phyloP scores from a whole-genome alignment of 2,113 vertebrate species.

The Paramormyrops kingsleyae region DNA sequence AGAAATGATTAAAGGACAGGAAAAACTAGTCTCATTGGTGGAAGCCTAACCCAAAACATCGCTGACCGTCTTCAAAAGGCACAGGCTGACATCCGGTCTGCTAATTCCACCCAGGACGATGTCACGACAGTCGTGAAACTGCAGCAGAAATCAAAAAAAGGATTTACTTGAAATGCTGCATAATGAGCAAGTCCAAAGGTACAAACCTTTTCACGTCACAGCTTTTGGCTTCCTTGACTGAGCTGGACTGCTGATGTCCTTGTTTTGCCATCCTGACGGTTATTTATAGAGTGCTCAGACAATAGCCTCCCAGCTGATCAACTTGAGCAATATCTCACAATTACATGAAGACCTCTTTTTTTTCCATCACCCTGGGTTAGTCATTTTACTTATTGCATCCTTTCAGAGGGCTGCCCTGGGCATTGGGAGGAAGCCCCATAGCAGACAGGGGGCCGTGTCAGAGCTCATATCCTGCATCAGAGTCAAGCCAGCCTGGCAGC shows the following conservation, averaged over 20 bases:
- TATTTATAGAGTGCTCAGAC: neutral
- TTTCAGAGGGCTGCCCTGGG: neutral
- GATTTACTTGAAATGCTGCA: neutral
- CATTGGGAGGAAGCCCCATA: constrained; percentile 7
- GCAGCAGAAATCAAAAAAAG: neutral
- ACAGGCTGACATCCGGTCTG: neutral
- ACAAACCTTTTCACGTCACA: neutral
- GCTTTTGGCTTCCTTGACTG: neutral
- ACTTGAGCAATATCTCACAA: neutral
- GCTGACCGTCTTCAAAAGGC: neutral
- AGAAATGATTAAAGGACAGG: neutral
- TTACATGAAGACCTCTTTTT: neutral
- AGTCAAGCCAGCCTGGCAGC: constrained; percentile 2
- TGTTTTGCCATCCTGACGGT: neutral
- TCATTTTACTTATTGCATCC: neutral
- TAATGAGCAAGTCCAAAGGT: neutral
- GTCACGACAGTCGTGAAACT: neutral
- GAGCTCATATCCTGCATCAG: neutral
- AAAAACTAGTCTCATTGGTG: neutral
- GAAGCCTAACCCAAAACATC: neutral
- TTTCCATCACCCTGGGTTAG: neutral
- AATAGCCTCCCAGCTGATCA: neutral
- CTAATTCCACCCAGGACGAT: neutral
- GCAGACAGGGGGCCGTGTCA: neutral
- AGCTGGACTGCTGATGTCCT: neutral